phyloP scores from a whole-genome alignment of 1,140 invertebrate genomes.

The Drosophila ironensis region DNA sequence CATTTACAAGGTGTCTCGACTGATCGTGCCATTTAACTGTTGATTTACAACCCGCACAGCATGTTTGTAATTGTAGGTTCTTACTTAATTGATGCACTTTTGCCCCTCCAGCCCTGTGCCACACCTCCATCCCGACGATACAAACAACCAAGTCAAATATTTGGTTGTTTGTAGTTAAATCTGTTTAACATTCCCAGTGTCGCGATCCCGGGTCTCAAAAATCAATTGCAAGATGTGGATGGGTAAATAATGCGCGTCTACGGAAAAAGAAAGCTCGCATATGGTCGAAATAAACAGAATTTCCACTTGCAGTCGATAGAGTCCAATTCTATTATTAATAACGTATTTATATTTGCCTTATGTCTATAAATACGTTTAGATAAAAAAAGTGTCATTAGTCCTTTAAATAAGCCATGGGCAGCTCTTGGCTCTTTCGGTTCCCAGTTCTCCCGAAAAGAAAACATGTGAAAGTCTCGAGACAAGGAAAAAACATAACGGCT shows the following conservation, averaged over 20 bases:
- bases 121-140: conserved; percentile 12
- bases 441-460: no score
- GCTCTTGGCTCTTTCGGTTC: no score
- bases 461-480: no score
- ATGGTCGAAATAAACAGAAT: no score
- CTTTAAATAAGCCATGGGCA: no score
- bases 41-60: conserved; percentile 12
- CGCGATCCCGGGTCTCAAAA: conserved; percentile 9
- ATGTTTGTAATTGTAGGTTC: conserved; percentile 11
- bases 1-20: conserved; percentile 5
- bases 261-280: no score
- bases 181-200: conserved; percentile 37
- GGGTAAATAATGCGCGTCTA: conserved; percentile 53
- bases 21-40: conserved; percentile 19
- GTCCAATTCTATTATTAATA: no score
- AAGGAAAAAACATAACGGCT: no score
- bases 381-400: no score
- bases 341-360: no score
- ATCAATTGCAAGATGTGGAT: conserved; percentile 23
- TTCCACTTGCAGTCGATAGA: no score
- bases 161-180: conserved; percentile 17
- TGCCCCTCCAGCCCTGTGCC: not conserved
- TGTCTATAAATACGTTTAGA: no score
- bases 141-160: conserved; percentile 39
- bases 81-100: conserved; percentile 23